Conservation (phyloP, 1,140 invertebrate genomes). For the Drosophila busckii region DNA sequence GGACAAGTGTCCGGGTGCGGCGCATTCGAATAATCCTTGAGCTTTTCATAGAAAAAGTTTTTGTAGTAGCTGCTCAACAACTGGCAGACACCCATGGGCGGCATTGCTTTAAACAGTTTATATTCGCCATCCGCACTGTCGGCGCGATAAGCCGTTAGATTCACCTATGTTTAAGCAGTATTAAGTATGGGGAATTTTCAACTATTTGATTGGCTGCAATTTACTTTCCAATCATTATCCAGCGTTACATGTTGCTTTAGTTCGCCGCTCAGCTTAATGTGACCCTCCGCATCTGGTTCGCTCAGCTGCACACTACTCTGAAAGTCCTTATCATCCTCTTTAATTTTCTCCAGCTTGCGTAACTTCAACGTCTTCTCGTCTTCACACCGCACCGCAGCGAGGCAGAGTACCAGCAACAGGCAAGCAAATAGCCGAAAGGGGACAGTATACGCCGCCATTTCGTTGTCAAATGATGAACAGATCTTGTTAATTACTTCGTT, state of each 20-base stretch:
- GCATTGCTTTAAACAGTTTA: background rate
- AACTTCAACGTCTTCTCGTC: conserved; percentile 18
- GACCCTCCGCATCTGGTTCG: conserved; percentile 17
- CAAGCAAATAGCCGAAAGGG: background rate
- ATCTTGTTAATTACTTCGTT: background rate
- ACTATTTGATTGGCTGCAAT: background rate
- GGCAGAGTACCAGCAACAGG: conserved; percentile 12
- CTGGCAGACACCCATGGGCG: conserved; percentile 31
- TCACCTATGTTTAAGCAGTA: conserved; percentile 12
- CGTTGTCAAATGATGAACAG: background rate
- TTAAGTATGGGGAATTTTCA: background rate
- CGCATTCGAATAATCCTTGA: conserved; percentile 53
- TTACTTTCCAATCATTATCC: conserved; percentile 60
- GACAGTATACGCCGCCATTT: conserved; percentile 16
- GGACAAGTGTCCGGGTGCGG: conserved; percentile 49
- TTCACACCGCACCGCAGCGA: background rate
- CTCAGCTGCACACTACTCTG: conserved; percentile 23
- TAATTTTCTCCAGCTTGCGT: conserved; percentile 32
- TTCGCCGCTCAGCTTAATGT: conserved; percentile 27
- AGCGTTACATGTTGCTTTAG: conserved; percentile 26
- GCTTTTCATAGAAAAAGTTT: conserved; percentile 41
- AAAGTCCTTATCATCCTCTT: conserved; percentile 22
- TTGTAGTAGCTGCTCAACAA: conserved; percentile 46
- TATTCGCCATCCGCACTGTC: conserved; percentile 12
- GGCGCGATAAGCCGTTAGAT: conserved; percentile 12